A percentile compares a stretch with the other conserved stretches of the same genome.
Conservation (phyloP, 2,888 invertebrate genomes). For the Tenodera sinensis region DNA sequence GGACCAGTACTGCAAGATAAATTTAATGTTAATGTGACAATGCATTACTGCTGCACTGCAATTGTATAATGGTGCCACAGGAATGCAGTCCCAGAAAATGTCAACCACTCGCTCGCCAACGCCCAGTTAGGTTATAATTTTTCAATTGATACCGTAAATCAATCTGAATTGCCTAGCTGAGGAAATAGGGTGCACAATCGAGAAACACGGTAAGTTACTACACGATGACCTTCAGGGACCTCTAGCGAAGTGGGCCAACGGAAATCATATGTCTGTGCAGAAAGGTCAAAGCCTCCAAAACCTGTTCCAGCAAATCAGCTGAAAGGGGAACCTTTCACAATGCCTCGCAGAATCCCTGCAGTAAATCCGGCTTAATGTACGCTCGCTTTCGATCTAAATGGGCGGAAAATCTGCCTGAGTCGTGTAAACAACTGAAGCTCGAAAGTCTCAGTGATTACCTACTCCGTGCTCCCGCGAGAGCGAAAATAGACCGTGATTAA, state of each 20-base stretch:
- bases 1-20: no score
- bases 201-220: background rate
- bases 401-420: background rate
- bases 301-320: background rate
- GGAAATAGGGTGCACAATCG: background rate
- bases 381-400: background rate
- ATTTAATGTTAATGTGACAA: no score
- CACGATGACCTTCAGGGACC: background rate
- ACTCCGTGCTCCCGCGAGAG: background rate
- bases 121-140: background rate
- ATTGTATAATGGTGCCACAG: no score
- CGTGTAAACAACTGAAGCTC: background rate
- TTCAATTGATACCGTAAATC: background rate
- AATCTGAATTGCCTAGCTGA: no score
- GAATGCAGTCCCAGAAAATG: no score
- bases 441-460: background rate
- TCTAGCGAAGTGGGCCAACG: background rate
- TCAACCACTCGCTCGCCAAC: background rate
- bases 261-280: background rate
- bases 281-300: background rate
- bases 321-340: background rate
- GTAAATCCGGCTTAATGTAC: background rate
- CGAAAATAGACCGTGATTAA: background rate
- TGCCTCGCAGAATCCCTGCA: background rate
- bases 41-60: no score